A percentile compares a stretch with the other conserved stretches of the same genome.
Evolutionary conservation across 2,113 vertebrate genomes (phyloP).

Genomic region (Pantherophis guttatus): DNA sequence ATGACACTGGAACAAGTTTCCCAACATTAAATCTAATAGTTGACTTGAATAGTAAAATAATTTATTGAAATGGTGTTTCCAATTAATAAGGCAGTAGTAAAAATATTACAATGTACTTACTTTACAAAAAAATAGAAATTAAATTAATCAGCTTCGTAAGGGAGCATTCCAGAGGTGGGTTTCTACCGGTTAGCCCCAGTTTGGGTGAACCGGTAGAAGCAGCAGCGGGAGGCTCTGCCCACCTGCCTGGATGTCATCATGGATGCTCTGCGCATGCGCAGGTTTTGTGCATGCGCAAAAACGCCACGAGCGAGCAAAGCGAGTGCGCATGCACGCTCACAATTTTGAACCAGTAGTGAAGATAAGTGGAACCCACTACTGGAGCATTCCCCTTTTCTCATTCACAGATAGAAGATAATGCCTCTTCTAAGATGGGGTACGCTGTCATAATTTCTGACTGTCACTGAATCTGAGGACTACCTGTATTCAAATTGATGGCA

Average conservation of each 20-base stretch:
- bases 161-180: too few species aligned
- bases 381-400: background rate
- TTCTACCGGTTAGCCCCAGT: too few species aligned
- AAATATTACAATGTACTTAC: background rate
- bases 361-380: too few species aligned
- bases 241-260: too few species aligned
- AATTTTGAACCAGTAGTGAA: too few species aligned
- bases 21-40: background rate
- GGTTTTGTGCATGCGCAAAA: too few species aligned
- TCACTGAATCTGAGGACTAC: background rate
- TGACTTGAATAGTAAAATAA: background rate
- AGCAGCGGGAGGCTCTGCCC: too few species aligned
- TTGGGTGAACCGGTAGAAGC: too few species aligned
- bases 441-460: background rate
- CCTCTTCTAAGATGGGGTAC: background rate
- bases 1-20: background rate
- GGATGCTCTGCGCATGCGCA: too few species aligned
- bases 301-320: rapidly evolving
- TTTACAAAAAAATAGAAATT: background rate
- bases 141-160: background rate
- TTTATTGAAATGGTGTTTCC: background rate
- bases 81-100: background rate
- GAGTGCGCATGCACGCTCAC: too few species aligned
- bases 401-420: background rate
- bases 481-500: background rate